Percentiles rank a stretch among this genome's conserved stretches.
Conservation (phyloP, 2,797 vertebrate genomes). For the Sebastes iracundus region DNA sequence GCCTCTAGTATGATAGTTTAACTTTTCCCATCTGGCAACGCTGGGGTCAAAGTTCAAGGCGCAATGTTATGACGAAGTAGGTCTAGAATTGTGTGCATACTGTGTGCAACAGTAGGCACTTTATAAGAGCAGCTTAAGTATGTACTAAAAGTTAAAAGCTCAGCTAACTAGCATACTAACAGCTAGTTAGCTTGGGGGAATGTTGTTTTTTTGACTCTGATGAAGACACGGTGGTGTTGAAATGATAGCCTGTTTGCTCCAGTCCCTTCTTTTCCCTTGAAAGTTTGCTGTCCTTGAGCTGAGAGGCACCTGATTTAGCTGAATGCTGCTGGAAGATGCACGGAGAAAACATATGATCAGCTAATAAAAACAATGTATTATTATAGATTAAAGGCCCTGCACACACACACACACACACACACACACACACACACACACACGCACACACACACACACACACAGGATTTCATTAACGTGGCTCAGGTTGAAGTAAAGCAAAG, state of each 20-base stretch:
- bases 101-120: no score
- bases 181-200: neutral
- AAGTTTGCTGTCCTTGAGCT: neutral
- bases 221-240: neutral
- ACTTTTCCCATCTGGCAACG: no score
- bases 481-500: neutral
- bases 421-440: no score
- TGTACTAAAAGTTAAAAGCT: no score
- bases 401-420: neutral
- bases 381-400: neutral
- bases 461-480: neutral
- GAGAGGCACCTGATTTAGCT: neutral
- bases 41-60: no score
- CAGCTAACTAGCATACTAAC: neutral
- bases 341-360: neutral
- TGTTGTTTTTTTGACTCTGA: neutral
- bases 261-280: neutral
- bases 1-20: no score
- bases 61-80: no score
- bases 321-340: neutral
- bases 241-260: no score
- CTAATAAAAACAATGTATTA: neutral
- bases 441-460: neutral
- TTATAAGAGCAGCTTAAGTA: no score
- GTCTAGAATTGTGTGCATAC: no score